phyloP scores from a whole-genome alignment of 2,888 invertebrate genomes.

The Aphidius colemani region DNA sequence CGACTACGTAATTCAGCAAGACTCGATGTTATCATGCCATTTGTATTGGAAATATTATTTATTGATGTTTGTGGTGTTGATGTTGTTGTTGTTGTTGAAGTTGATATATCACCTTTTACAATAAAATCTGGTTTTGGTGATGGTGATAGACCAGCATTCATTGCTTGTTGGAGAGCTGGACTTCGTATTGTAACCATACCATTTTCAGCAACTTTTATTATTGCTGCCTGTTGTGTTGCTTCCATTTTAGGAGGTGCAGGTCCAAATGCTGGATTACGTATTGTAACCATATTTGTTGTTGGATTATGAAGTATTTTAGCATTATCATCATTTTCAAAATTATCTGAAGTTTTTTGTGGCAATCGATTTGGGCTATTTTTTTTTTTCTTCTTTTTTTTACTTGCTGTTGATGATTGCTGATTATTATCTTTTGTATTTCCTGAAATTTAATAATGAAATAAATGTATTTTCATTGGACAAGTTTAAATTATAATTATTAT shows the following conservation, averaged over 20 bases:
- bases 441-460: slow-evolving; percentile 13
- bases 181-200: slow-evolving; percentile 86
- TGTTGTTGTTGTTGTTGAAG: slow-evolving; percentile 33
- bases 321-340: slow-evolving; percentile 47
- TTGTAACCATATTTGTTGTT: slow-evolving; percentile 73
- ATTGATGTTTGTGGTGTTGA: slow-evolving; percentile 25
- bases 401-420: slow-evolving; percentile 44
- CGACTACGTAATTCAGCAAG: slow-evolving; percentile 51
- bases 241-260: slow-evolving; percentile 63
- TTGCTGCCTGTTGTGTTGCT: slow-evolving; percentile 66
- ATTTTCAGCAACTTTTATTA: slow-evolving; percentile 70
- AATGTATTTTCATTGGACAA: too few species aligned
- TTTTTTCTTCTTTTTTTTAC: slow-evolving; percentile 65
- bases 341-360: slow-evolving; percentile 26
- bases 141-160: slow-evolving; percentile 56
- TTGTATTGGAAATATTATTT: slow-evolving; percentile 41
- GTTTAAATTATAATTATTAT: too few species aligned
- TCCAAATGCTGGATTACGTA: slow-evolving; percentile 80
- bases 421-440: slow-evolving; percentile 18
- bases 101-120: slow-evolving; percentile 50
- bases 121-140: slow-evolving; percentile 57
- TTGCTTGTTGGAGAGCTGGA: slow-evolving; percentile 66
- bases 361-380: slow-evolving; percentile 40
- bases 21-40: slow-evolving; percentile 49
- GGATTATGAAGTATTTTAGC: slow-evolving; percentile 59